phyloP scores from a whole-genome alignment of 2,113 vertebrate species.

The Hydropotes inermis region DNA sequence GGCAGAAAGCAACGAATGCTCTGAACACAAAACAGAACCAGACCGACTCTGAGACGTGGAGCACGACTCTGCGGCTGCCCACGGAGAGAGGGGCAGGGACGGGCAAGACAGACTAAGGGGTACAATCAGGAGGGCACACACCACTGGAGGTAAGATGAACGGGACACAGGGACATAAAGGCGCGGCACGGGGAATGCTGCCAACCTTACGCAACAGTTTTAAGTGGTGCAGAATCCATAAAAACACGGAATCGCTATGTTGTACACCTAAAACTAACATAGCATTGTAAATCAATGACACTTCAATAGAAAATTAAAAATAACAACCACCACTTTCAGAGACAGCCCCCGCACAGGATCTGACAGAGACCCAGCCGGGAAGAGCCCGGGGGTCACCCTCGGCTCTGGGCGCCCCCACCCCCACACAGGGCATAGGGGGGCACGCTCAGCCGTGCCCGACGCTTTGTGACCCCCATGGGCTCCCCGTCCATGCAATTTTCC shows the following conservation, averaged over 20 bases:
- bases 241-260: not conserved
- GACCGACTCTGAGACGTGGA: fast-evolving
- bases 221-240: fast-evolving
- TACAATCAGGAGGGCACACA: not conserved
- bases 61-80: not conserved
- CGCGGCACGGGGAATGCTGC: not conserved
- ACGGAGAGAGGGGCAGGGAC: not conserved
- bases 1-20: not conserved
- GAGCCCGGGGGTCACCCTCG: fast-evolving
- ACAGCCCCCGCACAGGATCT: not conserved
- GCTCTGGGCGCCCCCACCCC: fast-evolving
- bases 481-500: not conserved
- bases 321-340: not conserved
- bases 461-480: not conserved
- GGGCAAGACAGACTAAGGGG: not conserved
- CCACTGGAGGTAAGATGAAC: fast-evolving
- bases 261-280: not conserved
- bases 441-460: not conserved
- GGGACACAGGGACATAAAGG: not conserved
- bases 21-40: not conserved
- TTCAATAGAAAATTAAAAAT: not conserved
- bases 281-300: not conserved
- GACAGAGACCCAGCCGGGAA: not conserved
- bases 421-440: not conserved
- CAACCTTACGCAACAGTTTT: too few relatives aligned